Percentiles rank a stretch among this genome's conserved stretches.
These are phyloP conservation scores for Monopterus albus DNA, from an alignment of 2,113 vertebrate genomes.

Conservation along the genomic window DNA sequence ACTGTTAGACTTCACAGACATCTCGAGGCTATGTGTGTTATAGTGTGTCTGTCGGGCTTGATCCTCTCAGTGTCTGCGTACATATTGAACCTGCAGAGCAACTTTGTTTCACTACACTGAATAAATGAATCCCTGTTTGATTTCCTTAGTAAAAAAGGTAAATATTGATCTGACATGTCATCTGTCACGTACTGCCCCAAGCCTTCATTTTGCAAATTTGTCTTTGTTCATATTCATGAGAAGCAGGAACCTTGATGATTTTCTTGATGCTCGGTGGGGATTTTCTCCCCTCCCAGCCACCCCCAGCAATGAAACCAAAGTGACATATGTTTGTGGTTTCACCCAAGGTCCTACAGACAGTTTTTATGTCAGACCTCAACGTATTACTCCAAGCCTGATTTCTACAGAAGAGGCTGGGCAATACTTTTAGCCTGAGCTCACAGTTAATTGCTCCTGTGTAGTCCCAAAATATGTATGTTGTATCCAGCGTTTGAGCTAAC, in stretches of 20 bases:
- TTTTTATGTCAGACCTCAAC: neutral
- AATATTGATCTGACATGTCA: neutral
- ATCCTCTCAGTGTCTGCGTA: neutral
- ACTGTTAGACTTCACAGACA: too few species aligned
- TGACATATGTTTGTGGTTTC: neutral
- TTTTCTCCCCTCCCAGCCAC: neutral
- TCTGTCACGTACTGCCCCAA: neutral
- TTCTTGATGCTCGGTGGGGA: too few species aligned
- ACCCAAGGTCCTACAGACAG: neutral
- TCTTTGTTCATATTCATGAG: neutral
- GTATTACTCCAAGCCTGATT: neutral
- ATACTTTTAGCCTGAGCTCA: too few species aligned
- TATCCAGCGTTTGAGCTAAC: too few species aligned
- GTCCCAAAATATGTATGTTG: too few species aligned
- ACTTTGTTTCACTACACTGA: neutral
- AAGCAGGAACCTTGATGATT: neutral
- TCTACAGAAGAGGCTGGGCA: neutral
- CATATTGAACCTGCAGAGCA: neutral
- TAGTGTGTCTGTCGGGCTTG: neutral
- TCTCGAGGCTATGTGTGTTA: too few species aligned
- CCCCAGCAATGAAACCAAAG: neutral
- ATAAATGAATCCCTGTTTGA: neutral
- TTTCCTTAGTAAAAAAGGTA: neutral
- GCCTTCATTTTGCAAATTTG: neutral
- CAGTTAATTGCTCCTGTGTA: too few species aligned